These are phyloP conservation scores for Pterocles gutturalis DNA, from an alignment of 2,113 vertebrate genomes.

Conservation along the genomic window DNA sequence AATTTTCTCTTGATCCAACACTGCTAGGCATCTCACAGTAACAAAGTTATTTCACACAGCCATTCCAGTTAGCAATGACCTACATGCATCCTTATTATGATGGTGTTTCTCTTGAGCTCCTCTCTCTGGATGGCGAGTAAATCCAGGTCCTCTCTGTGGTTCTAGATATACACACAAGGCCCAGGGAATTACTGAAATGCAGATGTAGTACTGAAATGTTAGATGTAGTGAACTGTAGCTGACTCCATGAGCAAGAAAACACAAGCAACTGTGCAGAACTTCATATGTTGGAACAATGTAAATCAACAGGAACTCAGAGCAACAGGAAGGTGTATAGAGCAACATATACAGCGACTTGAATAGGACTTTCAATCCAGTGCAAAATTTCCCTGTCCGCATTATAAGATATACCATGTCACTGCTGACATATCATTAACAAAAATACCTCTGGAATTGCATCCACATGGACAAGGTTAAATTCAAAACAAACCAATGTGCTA, in stretches of 20 bases:
- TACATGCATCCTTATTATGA: background rate
- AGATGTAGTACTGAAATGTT: background rate
- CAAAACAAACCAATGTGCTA: background rate
- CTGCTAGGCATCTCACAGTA: background rate
- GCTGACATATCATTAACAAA: background rate
- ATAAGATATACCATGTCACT: too few relatives aligned
- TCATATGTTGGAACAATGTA: background rate
- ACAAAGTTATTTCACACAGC: background rate
- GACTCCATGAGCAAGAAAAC: background rate
- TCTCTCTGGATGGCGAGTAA: background rate
- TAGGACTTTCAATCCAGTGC: background rate
- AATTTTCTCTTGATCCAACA: background rate
- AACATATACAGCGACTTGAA: rapidly evolving
- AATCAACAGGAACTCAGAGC: background rate
- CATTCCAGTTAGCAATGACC: background rate
- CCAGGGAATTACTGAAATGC: background rate
- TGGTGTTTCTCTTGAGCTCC: background rate
- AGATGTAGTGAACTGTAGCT: background rate
- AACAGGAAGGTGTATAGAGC: background rate
- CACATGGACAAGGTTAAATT: background rate
- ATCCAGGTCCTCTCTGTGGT: background rate
- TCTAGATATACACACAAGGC: background rate
- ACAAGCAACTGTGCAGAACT: background rate
- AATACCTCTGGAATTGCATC: background rate
- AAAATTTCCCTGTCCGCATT: background rate